Evolutionary conservation across 2,888 invertebrate species (phyloP).

Genomic region (Meiosimyza decipiens): DNA sequence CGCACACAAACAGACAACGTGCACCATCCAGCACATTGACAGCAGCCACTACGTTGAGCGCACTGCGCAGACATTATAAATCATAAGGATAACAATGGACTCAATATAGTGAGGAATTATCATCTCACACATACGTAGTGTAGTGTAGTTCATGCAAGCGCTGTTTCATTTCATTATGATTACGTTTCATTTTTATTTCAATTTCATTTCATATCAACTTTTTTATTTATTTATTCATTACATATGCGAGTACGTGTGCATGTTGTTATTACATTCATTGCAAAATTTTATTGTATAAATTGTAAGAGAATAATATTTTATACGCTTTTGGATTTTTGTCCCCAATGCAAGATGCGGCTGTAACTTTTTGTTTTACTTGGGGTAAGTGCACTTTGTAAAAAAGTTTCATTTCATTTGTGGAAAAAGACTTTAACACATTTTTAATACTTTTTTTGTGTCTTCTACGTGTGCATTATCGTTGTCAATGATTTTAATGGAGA

Average conservation of each 20-base stretch:
- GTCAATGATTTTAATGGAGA: no score
- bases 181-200: conserved; percentile 1
- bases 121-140: no score
- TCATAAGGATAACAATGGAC: conserved; percentile 63
- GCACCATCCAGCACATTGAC: no score
- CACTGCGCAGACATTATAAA: conserved; percentile 55
- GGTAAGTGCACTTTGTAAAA: no score
- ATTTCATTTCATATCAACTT: background rate
- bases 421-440: no score
- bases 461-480: no score
- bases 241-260: background rate
- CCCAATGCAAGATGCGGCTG: no score
- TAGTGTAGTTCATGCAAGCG: background rate
- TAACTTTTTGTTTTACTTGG: no score
- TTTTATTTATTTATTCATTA: conserved; percentile 8
- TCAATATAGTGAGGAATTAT: conserved; percentile 49
- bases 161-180: conserved; percentile 15
- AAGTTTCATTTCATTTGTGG: no score
- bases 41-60: no score
- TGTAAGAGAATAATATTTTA: conserved; percentile 2
- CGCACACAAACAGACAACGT: no score
- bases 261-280: background rate
- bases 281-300: background rate
- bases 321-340: background rate
- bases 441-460: no score